These are phyloP conservation scores for Dendronephthya gigantea DNA, from an alignment of 64 coral and sea anemone genomes.

Conservation along the genomic window DNA sequence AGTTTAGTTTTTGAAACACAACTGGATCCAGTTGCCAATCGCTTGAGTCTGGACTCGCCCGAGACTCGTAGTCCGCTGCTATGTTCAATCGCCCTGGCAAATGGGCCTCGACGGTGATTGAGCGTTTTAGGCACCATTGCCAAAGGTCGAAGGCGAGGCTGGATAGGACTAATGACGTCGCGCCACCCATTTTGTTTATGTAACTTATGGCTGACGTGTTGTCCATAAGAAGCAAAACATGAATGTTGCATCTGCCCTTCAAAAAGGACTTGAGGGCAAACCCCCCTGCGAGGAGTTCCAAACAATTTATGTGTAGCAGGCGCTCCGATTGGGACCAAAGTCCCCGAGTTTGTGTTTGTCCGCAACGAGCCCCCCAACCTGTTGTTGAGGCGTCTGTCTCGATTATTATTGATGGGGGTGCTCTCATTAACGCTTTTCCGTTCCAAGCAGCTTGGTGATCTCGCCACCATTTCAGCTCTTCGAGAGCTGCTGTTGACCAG, in stretches of 20 bases:
- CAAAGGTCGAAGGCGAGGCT: background rate
- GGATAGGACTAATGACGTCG: background rate
- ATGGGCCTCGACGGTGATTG: background rate
- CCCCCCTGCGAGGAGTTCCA: constrained; percentile 4
- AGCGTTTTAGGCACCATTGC: background rate
- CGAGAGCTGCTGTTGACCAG: background rate
- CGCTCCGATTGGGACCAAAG: background rate
- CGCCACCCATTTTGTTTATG: constrained; percentile 18
- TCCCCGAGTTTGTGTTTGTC: background rate
- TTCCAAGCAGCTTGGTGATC: constrained; percentile 11
- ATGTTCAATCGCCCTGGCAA: background rate
- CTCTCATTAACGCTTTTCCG: background rate
- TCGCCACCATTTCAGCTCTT: constrained; percentile 4
- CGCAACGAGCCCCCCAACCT: background rate
- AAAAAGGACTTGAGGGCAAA: background rate
- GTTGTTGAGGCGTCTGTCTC: background rate
- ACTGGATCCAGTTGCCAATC: background rate
- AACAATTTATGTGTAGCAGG: background rate
- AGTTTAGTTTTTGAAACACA: background rate
- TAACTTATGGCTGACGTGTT: constrained; percentile 3
- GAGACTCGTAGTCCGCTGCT: background rate
- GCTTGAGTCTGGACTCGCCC: background rate
- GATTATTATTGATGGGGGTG: background rate
- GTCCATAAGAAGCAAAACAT: background rate
- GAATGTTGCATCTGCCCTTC: background rate